Base-by-base conservation (phyloP, 2,888 invertebrate genomes). In the Eupeodes latifasciatus region DNA sequence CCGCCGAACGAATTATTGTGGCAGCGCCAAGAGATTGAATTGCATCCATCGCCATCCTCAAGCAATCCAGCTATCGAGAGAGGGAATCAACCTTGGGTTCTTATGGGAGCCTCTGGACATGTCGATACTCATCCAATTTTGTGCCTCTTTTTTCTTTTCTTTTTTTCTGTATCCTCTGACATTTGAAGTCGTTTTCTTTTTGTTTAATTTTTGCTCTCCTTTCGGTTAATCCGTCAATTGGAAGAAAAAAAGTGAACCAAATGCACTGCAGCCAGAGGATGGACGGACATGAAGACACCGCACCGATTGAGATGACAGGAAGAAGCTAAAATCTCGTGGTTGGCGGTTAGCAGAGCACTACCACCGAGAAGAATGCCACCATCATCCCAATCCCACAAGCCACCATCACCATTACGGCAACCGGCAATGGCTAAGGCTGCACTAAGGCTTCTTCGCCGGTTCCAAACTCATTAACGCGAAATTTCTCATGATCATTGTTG, bases 1-100 rank as follows among this genome's bases (percentile, higher is more conserved):
- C 92, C 91, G 92, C 92, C 85, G 85, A 89, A 89, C 85, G 85
- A 89, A 89, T 85, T 89, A 89, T 79, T 85, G 85, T 85, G 85
- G 89, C 85, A 85, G 85, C 85, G 85, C 85, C 81, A 85, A 82
- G 85, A 89, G 79, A 89, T 89, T 89, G 85, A 89, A 89, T 89
- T 89, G 89, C 89, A 89, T 62, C 72, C 64, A 53, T 66, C 27
- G 27, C 27, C 27, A 27, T 27, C 27, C 27, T 27, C 44, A 12
- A 59, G 14, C 59, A 4, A 40, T 40, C 40, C 40, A 40, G 55
- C 74, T 9, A 71, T 40, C 64, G 72, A 76, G 34, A 40, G 61
- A 72, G 40, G 55, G 72, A 57, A 66, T 66, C 71, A 85, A 88
- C 88, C 88, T 88, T 88, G 72, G 47, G 59, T 59, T 72, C 27